Evolutionary conservation across 2,113 vertebrate genomes (phyloP).

Genomic region (Symphodus melops): DNA sequence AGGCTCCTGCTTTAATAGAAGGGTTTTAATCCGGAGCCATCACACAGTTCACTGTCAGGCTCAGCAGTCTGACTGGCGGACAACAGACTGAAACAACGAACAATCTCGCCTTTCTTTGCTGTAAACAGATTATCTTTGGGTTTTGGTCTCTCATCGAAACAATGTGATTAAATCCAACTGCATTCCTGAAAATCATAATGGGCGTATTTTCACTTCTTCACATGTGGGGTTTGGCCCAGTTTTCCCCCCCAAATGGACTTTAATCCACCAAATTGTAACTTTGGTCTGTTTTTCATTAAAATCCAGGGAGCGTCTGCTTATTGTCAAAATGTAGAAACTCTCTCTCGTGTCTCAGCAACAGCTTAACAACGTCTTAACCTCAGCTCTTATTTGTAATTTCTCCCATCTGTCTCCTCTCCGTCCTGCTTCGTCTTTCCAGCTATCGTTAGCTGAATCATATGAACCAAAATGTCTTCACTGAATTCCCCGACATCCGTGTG

Average conservation of each 20-base stretch:
- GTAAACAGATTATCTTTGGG: neutral
- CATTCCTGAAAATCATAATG: neutral
- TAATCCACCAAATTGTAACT: neutral
- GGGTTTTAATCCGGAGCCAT: constrained; percentile 20
- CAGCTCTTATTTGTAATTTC: neutral
- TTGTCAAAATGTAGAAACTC: neutral
- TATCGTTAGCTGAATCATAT: neutral
- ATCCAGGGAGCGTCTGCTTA: neutral
- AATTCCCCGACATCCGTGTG: neutral
- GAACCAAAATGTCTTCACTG: neutral
- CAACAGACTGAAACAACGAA: neutral
- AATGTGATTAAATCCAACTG: neutral
- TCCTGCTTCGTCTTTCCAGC: neutral
- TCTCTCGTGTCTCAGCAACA: constrained; percentile 1
- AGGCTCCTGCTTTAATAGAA: constrained; percentile 24
- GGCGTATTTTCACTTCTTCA: neutral
- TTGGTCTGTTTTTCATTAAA: neutral
- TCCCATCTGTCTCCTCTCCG: neutral
- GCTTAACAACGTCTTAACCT: constrained; percentile 3
- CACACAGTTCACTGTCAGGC: neutral
- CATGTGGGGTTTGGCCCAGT: neutral
- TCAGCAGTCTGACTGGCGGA: neutral
- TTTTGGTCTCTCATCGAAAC: neutral
- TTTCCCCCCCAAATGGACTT: neutral
- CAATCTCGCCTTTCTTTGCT: neutral